phyloP scores from a whole-genome alignment of 23 tunicate genomes.

The Botrylloides violaceus region DNA sequence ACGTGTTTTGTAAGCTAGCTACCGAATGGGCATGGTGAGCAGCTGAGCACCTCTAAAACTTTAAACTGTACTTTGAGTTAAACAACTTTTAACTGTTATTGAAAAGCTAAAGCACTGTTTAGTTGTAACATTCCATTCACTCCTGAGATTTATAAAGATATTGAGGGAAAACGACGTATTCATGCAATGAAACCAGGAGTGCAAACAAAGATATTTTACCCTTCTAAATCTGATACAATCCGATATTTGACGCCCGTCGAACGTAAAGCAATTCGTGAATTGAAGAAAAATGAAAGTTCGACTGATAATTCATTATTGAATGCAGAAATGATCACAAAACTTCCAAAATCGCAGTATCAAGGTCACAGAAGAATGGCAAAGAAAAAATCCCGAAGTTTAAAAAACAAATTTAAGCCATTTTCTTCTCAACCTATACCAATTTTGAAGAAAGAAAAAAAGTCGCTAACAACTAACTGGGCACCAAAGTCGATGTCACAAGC shows the following conservation, averaged over 20 bases:
- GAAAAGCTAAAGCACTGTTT: too few relatives aligned
- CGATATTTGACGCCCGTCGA: neutral
- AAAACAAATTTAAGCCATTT: neutral
- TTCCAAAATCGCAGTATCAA: neutral
- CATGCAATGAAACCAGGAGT: neutral
- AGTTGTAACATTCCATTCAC: too few relatives aligned
- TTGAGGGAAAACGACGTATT: too few relatives aligned
- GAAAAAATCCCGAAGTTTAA: too few relatives aligned
- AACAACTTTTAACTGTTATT: too few relatives aligned
- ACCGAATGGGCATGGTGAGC: too few relatives aligned
- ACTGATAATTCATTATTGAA: neutral
- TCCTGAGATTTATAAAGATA: too few relatives aligned
- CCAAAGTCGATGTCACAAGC: neutral
- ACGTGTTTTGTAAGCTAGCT: too few relatives aligned
- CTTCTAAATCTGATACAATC: neutral
- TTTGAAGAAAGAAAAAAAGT: neutral
- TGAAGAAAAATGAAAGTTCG: neutral
- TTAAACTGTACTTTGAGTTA: too few relatives aligned
- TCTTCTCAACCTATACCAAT: neutral
- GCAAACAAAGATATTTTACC: neutral
- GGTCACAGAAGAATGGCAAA: too few relatives aligned
- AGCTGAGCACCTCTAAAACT: too few relatives aligned
- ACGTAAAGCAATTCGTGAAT: neutral
- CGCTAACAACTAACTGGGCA: neutral
- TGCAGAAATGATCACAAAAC: neutral